Evolutionary conservation across 2,888 invertebrate species (phyloP).

Genomic region (Pyralis farinalis): DNA sequence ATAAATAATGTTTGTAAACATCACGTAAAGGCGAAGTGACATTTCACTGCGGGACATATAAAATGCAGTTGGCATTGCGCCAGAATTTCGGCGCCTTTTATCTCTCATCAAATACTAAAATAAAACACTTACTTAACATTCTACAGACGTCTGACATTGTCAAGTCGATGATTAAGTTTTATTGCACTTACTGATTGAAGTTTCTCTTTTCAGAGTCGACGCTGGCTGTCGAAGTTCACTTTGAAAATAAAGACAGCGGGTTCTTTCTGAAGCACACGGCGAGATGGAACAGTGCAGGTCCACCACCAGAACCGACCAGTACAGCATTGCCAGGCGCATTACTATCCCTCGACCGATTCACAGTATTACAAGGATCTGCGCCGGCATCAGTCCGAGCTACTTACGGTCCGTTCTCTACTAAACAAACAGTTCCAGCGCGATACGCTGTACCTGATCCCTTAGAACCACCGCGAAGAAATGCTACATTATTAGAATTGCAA

Average conservation of each 20-base stretch:
- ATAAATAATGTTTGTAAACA: constrained; percentile 58
- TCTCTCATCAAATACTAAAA: constrained; percentile 52
- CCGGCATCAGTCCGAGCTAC: constrained; percentile 95
- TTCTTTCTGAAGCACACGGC: constrained; percentile 93
- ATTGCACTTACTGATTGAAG: constrained; percentile 33
- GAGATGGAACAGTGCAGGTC: constrained; percentile 83
- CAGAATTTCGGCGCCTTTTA: constrained; percentile 62
- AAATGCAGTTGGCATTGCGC: constrained; percentile 58
- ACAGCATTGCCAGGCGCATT: constrained; percentile 83
- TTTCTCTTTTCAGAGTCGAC: constrained; percentile 83
- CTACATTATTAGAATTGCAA: constrained; percentile 80
- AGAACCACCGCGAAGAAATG: constrained; percentile 82
- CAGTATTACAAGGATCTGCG: constrained; percentile 94
- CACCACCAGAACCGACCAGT: constrained; percentile 67
- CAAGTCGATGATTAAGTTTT: constrained; percentile 27
- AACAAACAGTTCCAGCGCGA: constrained; percentile 95
- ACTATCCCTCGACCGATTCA: constrained; percentile 92
- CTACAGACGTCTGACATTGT: constrained; percentile 46
- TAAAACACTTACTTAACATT: constrained; percentile 58
- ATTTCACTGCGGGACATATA: constrained; percentile 41
- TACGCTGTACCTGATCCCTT: constrained; percentile 93
- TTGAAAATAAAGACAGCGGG: constrained; percentile 94
- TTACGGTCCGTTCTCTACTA: constrained; percentile 97
- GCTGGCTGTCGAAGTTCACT: constrained; percentile 91
- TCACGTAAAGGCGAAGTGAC: constrained; percentile 36